A percentile compares a stretch with the other conserved stretches of the same genome.
phyloP scores from a whole-genome alignment of 2,888 invertebrate genomes.

The Cheilosia scutellata region DNA sequence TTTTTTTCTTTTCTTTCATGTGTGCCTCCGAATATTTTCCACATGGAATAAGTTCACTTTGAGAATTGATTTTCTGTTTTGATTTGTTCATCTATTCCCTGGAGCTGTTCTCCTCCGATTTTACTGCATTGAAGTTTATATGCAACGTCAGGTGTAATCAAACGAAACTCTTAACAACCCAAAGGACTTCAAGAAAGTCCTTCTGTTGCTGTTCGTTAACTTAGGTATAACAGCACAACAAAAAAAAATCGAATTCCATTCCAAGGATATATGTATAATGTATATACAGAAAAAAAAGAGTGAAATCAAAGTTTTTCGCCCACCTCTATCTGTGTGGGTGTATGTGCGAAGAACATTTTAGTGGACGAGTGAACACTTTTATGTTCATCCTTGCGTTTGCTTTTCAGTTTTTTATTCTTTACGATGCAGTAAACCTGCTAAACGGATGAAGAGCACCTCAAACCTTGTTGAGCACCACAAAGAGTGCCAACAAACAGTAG shows the following conservation, averaged over 20 bases:
- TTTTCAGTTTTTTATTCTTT: slow-evolving; percentile 16
- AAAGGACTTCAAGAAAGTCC: slow-evolving; percentile 53
- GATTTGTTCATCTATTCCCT: slow-evolving; percentile 46
- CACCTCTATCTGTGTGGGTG: neutral
- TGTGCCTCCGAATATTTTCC: slow-evolving; percentile 48
- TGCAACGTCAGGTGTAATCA: slow-evolving; percentile 61
- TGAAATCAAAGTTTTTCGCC: slow-evolving; percentile 43
- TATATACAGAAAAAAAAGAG: neutral
- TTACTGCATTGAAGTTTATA: slow-evolving; percentile 53
- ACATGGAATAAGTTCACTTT: slow-evolving; percentile 32
- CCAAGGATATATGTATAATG: slow-evolving; percentile 1
- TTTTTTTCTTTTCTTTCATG: neutral
- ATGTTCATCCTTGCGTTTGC: slow-evolving; percentile 52
- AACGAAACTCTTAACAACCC: slow-evolving; percentile 56
- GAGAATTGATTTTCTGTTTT: slow-evolving; percentile 38
- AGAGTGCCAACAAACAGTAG: slow-evolving; percentile 38
- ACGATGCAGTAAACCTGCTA: slow-evolving; percentile 60
- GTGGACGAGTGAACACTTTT: slow-evolving; percentile 60
- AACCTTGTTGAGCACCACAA: slow-evolving; percentile 46
- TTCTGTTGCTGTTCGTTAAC: slow-evolving; percentile 44
- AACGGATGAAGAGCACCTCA: slow-evolving; percentile 59
- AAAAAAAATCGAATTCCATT: slow-evolving; percentile 38
- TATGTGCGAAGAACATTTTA: slow-evolving; percentile 46
- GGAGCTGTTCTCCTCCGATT: slow-evolving; percentile 42
- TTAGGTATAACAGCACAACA: neutral